Base-by-base conservation (phyloP, 2,888 invertebrate species). In the Tineola bisselliella region DNA sequence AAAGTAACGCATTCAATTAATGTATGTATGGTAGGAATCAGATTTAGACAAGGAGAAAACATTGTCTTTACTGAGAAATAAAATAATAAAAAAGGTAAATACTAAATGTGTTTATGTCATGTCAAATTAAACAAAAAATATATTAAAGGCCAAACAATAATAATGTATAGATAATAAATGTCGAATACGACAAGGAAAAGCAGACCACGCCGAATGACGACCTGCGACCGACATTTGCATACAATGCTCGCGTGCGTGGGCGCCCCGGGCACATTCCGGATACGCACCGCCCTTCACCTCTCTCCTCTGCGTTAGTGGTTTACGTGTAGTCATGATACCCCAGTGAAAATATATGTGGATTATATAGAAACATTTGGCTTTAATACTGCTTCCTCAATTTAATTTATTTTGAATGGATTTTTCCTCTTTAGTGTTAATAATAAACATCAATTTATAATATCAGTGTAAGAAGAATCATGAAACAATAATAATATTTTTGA, bases 181-280 rank as follows among this genome's bases (percentile, higher is more conserved):
- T 56, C 60, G 62, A 62, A 57, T 33, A 62, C 18, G 48, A 30
- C 44, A 58, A 11, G 58, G 19, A 56, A 58, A 58, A 15, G 33
- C 33, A 33, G 33, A 58, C 67, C 66, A 67, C 68, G 71, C 73
- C 66, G 68, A 75, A 77, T 74, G 72, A 70, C 79, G 86, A 84
- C 84, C 86, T 82, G 81, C 83, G 84, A 87, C 86, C 86, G 67
- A 73, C 66, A 86, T 87, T 84, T 84, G 81, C 87, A 87, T 87
- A 87, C 87, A 87, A 87, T 86, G 78, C 69, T 65, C 64, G 63
- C 65, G 61, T 71, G 82, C 79, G 84, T 84, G 80, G 84, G 84
- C 78, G 78, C 72, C 38, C 65, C 67, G 66, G 68, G 70, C 72
- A 72, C 76, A 78, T 79, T 77, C 78, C 66, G 66, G 38, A 15